Evolutionary conservation across 2,797 vertebrate species (phyloP), one percentile per base, ranked within the genome.

Genomic region (Selene dorsalis): DNA sequence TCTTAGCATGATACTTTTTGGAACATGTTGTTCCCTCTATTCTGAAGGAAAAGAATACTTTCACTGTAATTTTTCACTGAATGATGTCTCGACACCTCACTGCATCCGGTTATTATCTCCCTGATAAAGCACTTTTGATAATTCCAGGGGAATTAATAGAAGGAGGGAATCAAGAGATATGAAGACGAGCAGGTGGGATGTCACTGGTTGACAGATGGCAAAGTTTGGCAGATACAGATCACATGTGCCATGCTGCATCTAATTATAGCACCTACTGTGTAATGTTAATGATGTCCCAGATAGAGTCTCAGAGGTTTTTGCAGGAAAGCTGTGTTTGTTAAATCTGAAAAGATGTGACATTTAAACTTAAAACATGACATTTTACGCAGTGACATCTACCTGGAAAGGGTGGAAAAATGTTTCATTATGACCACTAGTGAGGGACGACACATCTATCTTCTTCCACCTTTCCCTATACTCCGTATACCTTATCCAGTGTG

Each of bases 151-250:
- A 57, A 55, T 45, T 56, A 8, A 30, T 26, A 43, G 8, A 73
- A 73, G 43, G 17, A 55, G 30, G 18, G 64, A 73, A 73, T 77
- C 41, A 66, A 45, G 28, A 59, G 39, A 55, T 67, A 18, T 8
- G 24, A 72, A 43, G 38, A 65, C 17, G 52, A 72, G 57, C 66
- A 74, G 73, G 22, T 77, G 79, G 24, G 55, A 53, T 59, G 74
- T 69, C 57, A 60, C 38, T 18, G 20, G 45, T 14, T 71, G 61
- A 73, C 79, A 69, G 80, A 83, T 80, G 52, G 52, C 14, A 72
- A 57, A 28, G 24, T 55, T 55, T 55, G 52, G 52, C 22, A 53
- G 58, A 69, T 71, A 45, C 4, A 10, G 8, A 55, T 63, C 58
- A 61, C 16, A 13, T 61, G 66, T 47, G 30, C 56, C 50, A 55